These are phyloP conservation scores for Nasua narica DNA, from an alignment of 2,797 vertebrate genomes.

Conservation along the genomic window DNA sequence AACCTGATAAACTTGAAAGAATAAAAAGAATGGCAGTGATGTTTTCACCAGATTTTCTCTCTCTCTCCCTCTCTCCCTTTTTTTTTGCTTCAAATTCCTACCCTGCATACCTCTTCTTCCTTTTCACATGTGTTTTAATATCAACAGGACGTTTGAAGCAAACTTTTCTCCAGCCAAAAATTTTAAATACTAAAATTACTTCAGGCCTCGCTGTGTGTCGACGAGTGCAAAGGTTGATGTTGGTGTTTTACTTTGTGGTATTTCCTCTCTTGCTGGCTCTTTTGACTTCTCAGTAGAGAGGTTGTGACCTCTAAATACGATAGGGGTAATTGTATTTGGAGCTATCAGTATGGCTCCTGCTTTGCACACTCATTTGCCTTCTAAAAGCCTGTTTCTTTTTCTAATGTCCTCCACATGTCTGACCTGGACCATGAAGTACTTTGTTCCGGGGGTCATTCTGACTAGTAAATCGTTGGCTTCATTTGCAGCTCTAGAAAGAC, in stretches of 20 bases:
- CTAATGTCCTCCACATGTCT: constrained; percentile 73
- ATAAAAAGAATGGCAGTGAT: not conserved
- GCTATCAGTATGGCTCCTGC: constrained; percentile 16
- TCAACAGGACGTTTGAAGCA: not conserved
- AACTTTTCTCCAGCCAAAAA: constrained; percentile 29
- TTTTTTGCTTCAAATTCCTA: not conserved
- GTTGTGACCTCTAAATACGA: constrained; percentile 42
- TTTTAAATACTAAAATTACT: not conserved
- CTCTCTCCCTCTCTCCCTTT: not conserved
- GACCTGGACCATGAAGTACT: not conserved
- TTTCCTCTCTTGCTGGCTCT: constrained; percentile 30
- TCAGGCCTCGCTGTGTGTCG: not conserved
- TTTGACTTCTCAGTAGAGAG: not conserved
- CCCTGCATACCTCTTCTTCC: not conserved
- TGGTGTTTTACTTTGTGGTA: not conserved
- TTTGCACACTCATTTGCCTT: not conserved
- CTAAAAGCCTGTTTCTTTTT: constrained; percentile 65
- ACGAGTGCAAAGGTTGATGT: not conserved
- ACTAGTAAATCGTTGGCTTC: constrained; percentile 54
- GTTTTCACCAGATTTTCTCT: constrained; percentile 34
- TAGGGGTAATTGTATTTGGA: constrained; percentile 6
- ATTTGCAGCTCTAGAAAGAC: not conserved
- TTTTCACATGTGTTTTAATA: not conserved
- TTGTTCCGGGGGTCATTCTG: constrained; percentile 61
- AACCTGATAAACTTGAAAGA: constrained; percentile 24